These are phyloP conservation scores for Colistium nudipinnis DNA, from an alignment of 2,113 vertebrate genomes.

Conservation along the genomic window DNA sequence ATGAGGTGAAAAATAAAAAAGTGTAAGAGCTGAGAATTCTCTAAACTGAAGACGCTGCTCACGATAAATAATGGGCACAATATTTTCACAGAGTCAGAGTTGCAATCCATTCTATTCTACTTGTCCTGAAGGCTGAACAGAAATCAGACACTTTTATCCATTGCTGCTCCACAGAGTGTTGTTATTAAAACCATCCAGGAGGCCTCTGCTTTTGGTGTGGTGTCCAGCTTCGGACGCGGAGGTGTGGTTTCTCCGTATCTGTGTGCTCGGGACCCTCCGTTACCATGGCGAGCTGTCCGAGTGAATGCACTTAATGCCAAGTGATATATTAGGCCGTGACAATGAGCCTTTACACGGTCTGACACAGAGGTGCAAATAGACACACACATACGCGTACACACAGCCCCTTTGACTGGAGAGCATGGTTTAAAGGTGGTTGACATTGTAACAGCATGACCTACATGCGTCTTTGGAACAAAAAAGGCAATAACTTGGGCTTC, in stretches of 20 bases:
- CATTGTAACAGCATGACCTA: constrained; percentile 52
- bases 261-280: constrained; percentile 45
- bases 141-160: background rate
- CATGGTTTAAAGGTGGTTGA: constrained; percentile 39
- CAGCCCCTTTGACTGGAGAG: constrained; percentile 32
- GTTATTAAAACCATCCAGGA: background rate
- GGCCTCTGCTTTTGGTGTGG: constrained; percentile 14
- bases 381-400: constrained; percentile 23
- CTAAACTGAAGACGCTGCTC: too few species aligned
- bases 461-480: constrained; percentile 45
- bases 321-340: constrained; percentile 58
- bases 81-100: too few species aligned
- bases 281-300: constrained; percentile 61
- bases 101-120: too few species aligned
- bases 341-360: constrained; percentile 39
- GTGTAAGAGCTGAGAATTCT: too few species aligned
- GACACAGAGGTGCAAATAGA: constrained; percentile 40
- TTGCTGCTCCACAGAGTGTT: background rate
- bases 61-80: too few species aligned
- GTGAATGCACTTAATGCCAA: constrained; percentile 50
- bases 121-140: too few species aligned
- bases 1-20: background rate
- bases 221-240: constrained; percentile 8
- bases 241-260: constrained; percentile 27
- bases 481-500: constrained; percentile 12